Conservation (phyloP, 1,140 invertebrate species). For the Acyrthosiphon pisum region DNA sequence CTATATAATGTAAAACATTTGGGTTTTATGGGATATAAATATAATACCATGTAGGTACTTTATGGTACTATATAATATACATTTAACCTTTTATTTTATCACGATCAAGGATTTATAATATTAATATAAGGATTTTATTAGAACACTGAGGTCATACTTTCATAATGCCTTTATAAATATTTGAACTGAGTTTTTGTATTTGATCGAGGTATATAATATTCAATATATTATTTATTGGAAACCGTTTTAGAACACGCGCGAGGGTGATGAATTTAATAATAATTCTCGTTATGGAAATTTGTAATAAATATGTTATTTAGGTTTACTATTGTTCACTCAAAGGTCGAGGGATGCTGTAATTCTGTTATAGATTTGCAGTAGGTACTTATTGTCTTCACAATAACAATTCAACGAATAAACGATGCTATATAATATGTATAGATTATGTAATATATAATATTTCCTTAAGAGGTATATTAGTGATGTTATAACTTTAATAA, state of each 20-base stretch:
- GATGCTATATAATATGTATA: too few species aligned
- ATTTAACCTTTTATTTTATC: neutral
- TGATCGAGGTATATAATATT: neutral
- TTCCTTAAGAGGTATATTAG: too few species aligned
- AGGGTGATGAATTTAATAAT: neutral
- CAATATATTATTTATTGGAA: neutral
- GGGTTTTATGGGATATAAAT: neutral
- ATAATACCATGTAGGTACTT: neutral
- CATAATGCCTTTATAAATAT: neutral
- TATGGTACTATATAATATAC: neutral
- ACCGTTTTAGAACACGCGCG: neutral
- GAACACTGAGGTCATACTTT: neutral
- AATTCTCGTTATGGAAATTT: neutral
- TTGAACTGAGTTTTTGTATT: neutral
- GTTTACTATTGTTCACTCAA: neutral
- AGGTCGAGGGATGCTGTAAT: too few species aligned
- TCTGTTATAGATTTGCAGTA: too few species aligned
- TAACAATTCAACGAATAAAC: too few species aligned
- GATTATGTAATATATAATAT: too few species aligned
- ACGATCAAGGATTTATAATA: neutral
- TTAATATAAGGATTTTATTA: neutral
- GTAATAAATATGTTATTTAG: neutral
- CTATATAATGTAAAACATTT: neutral
- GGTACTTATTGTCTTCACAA: too few species aligned
- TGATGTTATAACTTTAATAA: too few species aligned